Conservation (phyloP, 2,797 vertebrate species). For the Choloepus didactylus region DNA sequence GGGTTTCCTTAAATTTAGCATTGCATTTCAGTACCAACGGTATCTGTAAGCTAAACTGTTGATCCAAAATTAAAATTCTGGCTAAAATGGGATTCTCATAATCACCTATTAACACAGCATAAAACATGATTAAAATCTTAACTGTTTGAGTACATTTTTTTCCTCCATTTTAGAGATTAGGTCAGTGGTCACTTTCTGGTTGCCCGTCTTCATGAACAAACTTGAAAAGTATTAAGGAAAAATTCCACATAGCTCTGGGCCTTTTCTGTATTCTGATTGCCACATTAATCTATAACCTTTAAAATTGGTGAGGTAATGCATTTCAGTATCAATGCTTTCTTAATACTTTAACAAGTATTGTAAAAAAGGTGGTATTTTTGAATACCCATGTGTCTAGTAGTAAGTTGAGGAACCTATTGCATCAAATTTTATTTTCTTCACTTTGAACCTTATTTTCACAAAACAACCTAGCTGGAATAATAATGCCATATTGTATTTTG, state of each 20-base stretch:
- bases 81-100: conserved; percentile 62
- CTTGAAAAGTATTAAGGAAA: conserved; percentile 79
- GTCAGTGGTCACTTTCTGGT: conserved; percentile 78
- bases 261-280: conserved; percentile 83
- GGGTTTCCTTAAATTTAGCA: conserved; percentile 80
- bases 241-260: conserved; percentile 71
- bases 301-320: conserved; percentile 66
- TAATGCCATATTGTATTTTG: conserved; percentile 84
- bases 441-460: conserved; percentile 77
- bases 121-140: conserved; percentile 62
- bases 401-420: conserved; percentile 75
- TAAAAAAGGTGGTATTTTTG: conserved; percentile 67
- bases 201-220: conserved; percentile 79
- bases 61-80: conserved; percentile 66
- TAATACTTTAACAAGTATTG: conserved; percentile 69
- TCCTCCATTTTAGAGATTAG: conserved; percentile 79
- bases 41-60: conserved; percentile 65
- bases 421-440: conserved; percentile 80
- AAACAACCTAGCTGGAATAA: conserved; percentile 83
- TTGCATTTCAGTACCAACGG: conserved; percentile 74
- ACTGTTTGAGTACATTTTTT: conserved; percentile 44
- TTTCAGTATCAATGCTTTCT: conserved; percentile 79
- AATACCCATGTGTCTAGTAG: conserved; percentile 60
- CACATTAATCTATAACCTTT: conserved; percentile 67
- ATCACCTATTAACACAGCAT: conserved; percentile 58